phyloP scores from a whole-genome alignment of 2,797 vertebrate genomes.

The Falco columbarius region DNA sequence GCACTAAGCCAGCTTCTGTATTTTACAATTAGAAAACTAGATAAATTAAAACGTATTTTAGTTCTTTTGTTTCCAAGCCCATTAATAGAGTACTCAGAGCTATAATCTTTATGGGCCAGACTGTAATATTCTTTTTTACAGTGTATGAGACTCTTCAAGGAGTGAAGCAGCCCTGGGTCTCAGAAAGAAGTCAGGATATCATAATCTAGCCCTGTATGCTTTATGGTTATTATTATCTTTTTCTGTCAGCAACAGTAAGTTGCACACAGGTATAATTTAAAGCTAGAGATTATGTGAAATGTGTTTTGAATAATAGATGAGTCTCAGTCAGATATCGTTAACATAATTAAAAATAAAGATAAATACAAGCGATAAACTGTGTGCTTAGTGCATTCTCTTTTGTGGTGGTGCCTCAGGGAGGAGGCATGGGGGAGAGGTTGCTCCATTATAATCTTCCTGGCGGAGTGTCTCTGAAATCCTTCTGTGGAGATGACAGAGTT shows the following conservation, averaged over 20 bases:
- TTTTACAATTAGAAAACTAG: background rate
- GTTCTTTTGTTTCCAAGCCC: background rate
- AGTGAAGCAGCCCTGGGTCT: background rate
- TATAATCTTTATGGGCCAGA: background rate
- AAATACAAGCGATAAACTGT: background rate
- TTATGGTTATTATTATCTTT: background rate
- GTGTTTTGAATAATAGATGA: constrained; percentile 36
- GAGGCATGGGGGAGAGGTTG: background rate
- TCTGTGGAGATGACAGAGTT: background rate
- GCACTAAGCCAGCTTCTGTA: background rate
- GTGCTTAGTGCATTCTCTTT: background rate
- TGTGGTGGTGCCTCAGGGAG: background rate
- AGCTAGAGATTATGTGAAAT: background rate
- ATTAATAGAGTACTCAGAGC: background rate
- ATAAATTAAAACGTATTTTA: background rate
- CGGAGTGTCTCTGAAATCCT: background rate
- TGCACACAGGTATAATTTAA: constrained; percentile 43
- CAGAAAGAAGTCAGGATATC: background rate
- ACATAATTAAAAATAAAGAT: constrained; percentile 51
- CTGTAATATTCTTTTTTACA: background rate
- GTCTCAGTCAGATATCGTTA: background rate
- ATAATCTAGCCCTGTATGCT: background rate
- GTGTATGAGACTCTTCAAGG: background rate
- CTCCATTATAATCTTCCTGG: background rate
- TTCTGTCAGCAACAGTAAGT: background rate